Evolutionary conservation across 2,113 vertebrate species (phyloP).

Genomic region (Ptilorrhoa leucosticta): DNA sequence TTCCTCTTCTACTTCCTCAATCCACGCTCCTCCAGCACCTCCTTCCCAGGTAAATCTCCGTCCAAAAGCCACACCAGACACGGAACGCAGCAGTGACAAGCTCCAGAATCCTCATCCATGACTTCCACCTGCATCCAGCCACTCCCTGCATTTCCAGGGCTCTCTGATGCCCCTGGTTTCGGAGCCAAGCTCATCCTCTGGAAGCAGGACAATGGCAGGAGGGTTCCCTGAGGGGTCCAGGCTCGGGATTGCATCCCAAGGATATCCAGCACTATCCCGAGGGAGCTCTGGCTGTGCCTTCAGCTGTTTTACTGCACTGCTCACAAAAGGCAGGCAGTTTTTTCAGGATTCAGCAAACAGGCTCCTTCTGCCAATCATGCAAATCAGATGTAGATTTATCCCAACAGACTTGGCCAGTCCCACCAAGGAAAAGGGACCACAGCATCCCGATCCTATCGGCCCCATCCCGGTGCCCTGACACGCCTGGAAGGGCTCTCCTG

Average conservation of each 20-base stretch:
- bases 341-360: background rate
- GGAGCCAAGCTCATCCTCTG: background rate
- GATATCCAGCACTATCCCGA: background rate
- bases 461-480: accelerated
- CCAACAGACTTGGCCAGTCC: background rate
- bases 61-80: background rate
- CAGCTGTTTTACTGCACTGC: background rate
- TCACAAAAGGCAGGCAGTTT: background rate
- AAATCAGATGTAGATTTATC: background rate
- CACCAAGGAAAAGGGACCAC: background rate
- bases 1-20: background rate
- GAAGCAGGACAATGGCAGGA: background rate
- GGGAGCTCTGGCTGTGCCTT: background rate
- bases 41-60: background rate
- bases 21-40: background rate
- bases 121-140: background rate
- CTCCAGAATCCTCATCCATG: background rate
- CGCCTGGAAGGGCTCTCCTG: background rate
- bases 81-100: background rate
- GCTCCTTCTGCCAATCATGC: background rate
- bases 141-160: background rate
- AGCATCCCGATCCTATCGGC: background rate
- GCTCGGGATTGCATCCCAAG: background rate
- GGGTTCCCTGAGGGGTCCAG: background rate
- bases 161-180: background rate